Evolutionary conservation across 2,888 invertebrate species (phyloP).

Genomic region (Drosophila mayaguana): DNA sequence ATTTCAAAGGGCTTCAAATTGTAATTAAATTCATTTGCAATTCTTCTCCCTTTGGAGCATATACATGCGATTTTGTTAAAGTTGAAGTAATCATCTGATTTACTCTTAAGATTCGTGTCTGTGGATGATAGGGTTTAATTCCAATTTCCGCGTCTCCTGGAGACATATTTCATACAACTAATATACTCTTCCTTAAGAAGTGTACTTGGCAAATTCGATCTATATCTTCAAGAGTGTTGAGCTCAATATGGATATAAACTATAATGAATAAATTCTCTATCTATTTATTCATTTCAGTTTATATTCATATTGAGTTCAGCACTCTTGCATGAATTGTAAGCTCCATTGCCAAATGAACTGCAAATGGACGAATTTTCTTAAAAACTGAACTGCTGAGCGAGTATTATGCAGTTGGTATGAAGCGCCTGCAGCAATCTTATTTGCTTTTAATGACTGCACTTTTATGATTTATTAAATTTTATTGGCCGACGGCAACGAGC

Average conservation of each 20-base stretch:
- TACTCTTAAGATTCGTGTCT: no score
- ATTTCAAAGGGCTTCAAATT: slow-evolving; percentile 7
- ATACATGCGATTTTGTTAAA: background rate
- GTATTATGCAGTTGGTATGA: background rate
- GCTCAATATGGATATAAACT: no score
- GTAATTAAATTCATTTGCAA: slow-evolving; percentile 12
- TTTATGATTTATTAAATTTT: slow-evolving; percentile 8
- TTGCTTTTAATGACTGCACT: slow-evolving; percentile 5
- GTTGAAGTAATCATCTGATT: no score
- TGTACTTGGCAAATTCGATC: no score
- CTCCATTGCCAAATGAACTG: background rate
- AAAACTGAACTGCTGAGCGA: background rate
- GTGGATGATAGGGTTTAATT: no score
- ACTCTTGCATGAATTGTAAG: background rate
- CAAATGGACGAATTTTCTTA: background rate
- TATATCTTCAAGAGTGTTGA: no score
- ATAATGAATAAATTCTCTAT: no score
- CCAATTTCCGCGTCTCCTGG: no score
- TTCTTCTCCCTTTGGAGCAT: background rate
- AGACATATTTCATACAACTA: no score
- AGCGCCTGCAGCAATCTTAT: background rate
- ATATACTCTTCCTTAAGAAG: no score
- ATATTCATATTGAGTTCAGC: no score
- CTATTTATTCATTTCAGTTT: no score
- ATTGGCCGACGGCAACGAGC: slow-evolving; percentile 1